A percentile compares a stretch with the other conserved stretches of the same genome.
These are phyloP conservation scores for Gymnothorax reevesii DNA, from an alignment of 2,797 vertebrate species.

Conservation along the genomic window DNA sequence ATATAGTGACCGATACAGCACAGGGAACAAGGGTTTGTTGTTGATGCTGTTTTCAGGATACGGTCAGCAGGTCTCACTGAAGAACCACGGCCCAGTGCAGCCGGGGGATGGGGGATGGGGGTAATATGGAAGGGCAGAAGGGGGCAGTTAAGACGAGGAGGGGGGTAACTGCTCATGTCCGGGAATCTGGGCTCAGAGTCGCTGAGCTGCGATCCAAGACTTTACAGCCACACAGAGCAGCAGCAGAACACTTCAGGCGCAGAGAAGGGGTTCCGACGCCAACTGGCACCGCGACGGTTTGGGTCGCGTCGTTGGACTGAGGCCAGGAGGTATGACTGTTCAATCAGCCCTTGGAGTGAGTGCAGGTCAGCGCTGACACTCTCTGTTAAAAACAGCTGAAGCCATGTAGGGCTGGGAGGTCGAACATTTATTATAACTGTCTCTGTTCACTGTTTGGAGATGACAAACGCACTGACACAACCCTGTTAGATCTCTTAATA, in stretches of 20 bases:
- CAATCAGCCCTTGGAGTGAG: not conserved
- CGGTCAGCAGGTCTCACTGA: conserved; percentile 56
- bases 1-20: conserved; percentile 60
- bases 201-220: not conserved
- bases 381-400: too few relatives aligned
- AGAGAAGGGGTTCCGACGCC: too few relatives aligned
- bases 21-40: conserved; percentile 68
- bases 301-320: not conserved
- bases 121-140: not conserved
- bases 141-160: conserved; percentile 40
- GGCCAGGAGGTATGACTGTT: not conserved
- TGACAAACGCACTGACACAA: not conserved
- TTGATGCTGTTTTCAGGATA: conserved; percentile 58
- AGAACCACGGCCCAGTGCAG: conserved; percentile 48
- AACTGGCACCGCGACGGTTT: not conserved
- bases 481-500: not conserved
- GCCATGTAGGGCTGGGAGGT: too few relatives aligned
- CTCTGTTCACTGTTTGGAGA: too few relatives aligned
- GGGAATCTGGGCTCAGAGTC: not conserved
- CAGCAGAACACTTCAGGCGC: not conserved
- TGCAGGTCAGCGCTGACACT: too few relatives aligned
- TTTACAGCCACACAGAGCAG: not conserved
- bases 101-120: not conserved
- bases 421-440: not conserved
- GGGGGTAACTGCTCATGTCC: conserved; percentile 17